These are phyloP conservation scores for Antrozous pallidus DNA, from an alignment of 2,797 vertebrate genomes.

Conservation along the genomic window DNA sequence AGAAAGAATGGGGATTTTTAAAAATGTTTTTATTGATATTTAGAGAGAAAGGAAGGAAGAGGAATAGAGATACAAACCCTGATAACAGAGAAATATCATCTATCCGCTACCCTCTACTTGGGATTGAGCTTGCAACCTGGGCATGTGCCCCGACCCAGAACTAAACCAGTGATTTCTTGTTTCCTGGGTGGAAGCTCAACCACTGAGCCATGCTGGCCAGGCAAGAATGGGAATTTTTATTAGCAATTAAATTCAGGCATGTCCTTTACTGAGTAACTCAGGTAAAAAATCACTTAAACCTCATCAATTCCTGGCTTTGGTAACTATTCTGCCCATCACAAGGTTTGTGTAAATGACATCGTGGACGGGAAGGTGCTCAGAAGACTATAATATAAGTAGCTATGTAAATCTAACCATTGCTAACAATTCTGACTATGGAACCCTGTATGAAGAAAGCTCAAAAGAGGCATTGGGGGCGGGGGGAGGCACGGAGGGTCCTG, in stretches of 20 bases:
- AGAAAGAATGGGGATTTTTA: neutral
- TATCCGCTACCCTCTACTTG: neutral
- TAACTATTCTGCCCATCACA: slow-evolving; percentile 4
- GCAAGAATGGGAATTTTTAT: neutral
- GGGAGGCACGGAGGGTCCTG: neutral
- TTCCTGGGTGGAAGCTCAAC: neutral
- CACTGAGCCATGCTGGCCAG: neutral
- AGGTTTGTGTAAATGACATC: neutral
- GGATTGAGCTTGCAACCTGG: neutral
- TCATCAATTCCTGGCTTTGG: neutral
- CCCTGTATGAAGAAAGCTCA: neutral
- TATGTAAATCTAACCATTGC: neutral
- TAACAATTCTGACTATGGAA: neutral
- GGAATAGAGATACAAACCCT: too few relatives aligned
- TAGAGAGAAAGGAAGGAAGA: neutral
- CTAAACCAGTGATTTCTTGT: neutral
- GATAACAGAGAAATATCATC: neutral
- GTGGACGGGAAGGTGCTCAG: neutral
- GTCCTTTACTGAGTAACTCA: neutral
- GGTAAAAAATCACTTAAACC: slow-evolving; percentile 38
- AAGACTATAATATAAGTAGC: neutral
- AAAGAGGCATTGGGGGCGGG: neutral
- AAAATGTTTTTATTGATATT: neutral
- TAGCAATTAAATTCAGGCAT: slow-evolving; percentile 22
- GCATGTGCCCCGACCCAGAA: neutral